These are phyloP conservation scores for Rana temporaria DNA, from an alignment of 2,113 vertebrate genomes.

Conservation along the genomic window DNA sequence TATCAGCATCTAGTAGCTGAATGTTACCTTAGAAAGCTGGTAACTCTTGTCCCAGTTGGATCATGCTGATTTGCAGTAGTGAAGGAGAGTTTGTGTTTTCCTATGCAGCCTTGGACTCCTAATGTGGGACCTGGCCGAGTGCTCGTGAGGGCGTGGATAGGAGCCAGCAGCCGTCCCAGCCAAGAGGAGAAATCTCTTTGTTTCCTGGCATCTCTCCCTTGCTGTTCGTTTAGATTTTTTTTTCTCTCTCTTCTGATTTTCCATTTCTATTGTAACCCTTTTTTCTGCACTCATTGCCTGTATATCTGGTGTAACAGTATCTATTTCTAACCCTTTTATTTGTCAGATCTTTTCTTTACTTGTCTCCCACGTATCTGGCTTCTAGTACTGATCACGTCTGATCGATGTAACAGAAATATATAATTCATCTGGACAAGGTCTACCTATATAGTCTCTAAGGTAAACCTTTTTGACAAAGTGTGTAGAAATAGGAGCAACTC, in stretches of 20 bases:
- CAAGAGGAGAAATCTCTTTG: constrained; percentile 70
- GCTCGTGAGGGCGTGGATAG: constrained; percentile 61
- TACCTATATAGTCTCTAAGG: too few relatives aligned
- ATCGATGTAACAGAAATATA: too few relatives aligned
- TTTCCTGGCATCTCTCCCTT: constrained; percentile 69
- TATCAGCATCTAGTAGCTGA: not conserved
- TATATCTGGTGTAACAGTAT: not conserved
- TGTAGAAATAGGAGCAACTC: too few relatives aligned
- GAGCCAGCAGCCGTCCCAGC: constrained; percentile 63
- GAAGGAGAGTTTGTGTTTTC: constrained; percentile 50
- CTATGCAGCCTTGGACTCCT: constrained; percentile 55
- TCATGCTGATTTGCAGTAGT: constrained; percentile 23
- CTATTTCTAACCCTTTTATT: not conserved
- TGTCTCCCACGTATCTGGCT: not conserved
- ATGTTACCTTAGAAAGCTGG: constrained; percentile 4
- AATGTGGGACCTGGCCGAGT: constrained; percentile 1
- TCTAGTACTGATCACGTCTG: too few relatives aligned
- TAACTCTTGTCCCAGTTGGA: constrained; percentile 52
- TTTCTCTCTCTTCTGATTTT: constrained; percentile 60
- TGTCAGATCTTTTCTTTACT: not conserved
- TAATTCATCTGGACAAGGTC: too few relatives aligned
- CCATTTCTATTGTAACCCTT: constrained; percentile 60
- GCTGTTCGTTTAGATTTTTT: not conserved
- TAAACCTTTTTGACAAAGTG: too few relatives aligned
- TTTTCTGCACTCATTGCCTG: not conserved